A percentile compares a stretch with the other conserved stretches of the same genome.
Conservation (phyloP, 2,113 vertebrate species). For the Myotis davidii region DNA sequence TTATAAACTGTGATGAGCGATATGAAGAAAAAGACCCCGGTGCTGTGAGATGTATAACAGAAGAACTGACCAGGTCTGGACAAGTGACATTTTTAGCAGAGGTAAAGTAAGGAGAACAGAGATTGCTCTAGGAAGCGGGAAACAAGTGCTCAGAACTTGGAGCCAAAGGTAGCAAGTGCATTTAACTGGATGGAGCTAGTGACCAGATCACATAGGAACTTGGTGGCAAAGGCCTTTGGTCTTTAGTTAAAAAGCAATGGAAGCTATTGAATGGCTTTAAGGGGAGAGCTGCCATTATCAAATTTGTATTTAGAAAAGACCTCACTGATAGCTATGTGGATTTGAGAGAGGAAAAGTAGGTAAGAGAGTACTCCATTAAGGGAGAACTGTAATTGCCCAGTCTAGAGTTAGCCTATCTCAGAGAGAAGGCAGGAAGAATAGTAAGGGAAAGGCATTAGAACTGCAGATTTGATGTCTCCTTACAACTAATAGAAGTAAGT, state of each 20-base stretch:
- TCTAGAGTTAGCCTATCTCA: neutral
- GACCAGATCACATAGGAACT: neutral
- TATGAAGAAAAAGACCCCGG: neutral
- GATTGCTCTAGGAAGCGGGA: neutral
- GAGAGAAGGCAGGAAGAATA: neutral
- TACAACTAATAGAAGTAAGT: neutral
- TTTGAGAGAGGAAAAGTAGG: neutral
- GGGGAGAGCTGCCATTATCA: no score
- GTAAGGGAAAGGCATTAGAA: neutral
- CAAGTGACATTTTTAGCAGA: neutral
- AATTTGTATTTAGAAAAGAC: neutral
- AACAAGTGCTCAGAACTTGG: neutral
- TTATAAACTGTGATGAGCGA: neutral
- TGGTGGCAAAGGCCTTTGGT: neutral
- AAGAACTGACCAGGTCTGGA: neutral
- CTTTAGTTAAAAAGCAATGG: neutral
- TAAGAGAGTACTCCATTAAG: neutral
- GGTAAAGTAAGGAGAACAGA: neutral
- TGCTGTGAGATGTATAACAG: neutral
- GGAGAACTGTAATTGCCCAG: no score
- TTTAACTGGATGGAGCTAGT: neutral
- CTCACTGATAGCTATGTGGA: neutral
- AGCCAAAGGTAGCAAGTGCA: neutral
- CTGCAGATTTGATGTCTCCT: neutral
- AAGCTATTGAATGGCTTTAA: neutral